A percentile compares a stretch with the other conserved stretches of the same genome.
phyloP scores from a whole-genome alignment of 1,140 invertebrate species.

The Marisa cornuarietis region DNA sequence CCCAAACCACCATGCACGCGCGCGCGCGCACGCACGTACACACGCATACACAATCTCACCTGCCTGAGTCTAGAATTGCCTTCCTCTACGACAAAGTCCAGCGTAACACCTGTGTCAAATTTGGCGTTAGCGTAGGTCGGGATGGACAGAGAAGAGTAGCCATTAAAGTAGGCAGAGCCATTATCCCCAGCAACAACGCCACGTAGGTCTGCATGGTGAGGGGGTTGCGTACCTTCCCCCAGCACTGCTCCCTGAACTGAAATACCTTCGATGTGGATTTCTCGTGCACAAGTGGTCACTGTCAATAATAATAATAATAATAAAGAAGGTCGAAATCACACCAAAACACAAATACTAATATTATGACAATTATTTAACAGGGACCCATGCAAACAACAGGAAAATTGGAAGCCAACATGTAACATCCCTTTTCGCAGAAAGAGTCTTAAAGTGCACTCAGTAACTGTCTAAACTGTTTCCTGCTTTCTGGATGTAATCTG shows the following conservation, averaged over 20 bases:
- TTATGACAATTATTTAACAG: no score
- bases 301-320: constrained; percentile 2
- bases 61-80: constrained; percentile 18
- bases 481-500: no score
- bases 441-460: no score
- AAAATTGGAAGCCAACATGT: no score
- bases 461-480: no score
- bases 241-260: neutral
- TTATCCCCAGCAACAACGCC: constrained; percentile 12
- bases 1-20: neutral
- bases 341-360: neutral
- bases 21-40: neutral
- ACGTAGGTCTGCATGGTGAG: neutral
- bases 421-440: no score
- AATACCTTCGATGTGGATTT: constrained; percentile 22
- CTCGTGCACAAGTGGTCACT: neutral
- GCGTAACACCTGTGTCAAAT: constrained; percentile 14
- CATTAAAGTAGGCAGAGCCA: constrained; percentile 14
- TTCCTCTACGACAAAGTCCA: constrained; percentile 17
- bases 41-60: neutral
- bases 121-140: constrained; percentile 15
- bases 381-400: no score
- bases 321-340: neutral
- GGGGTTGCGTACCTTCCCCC: neutral
- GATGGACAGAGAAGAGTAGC: constrained; percentile 13